These are phyloP conservation scores for Pediacus dermestoides DNA, from an alignment of 2,888 invertebrate genomes.

Conservation along the genomic window DNA sequence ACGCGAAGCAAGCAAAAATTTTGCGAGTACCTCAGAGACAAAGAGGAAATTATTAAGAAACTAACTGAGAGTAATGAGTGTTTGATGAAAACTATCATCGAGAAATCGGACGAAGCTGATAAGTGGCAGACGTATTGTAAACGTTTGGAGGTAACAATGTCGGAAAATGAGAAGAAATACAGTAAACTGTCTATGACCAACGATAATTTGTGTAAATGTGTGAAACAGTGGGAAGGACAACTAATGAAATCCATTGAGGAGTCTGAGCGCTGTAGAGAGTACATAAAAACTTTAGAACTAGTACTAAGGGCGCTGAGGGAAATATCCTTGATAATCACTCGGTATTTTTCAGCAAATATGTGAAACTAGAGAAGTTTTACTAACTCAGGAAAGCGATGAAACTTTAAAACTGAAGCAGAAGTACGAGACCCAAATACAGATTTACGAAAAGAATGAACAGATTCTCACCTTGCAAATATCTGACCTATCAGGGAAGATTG, in stretches of 20 bases:
- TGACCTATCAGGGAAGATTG: too few relatives aligned
- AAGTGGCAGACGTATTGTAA: background rate
- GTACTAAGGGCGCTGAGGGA: too few relatives aligned
- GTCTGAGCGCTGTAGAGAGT: constrained; percentile 21
- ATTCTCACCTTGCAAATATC: constrained; percentile 22
- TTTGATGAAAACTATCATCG: constrained; percentile 18
- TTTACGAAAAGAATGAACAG: constrained; percentile 19
- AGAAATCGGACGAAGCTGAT: constrained; percentile 1
- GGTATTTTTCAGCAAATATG: constrained; percentile 22
- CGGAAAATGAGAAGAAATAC: constrained; percentile 22
- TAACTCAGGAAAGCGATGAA: constrained; percentile 21
- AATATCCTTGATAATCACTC: constrained; percentile 6
- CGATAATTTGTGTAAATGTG: constrained; percentile 23
- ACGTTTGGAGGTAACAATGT: background rate
- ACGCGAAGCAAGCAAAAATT: constrained; percentile 33
- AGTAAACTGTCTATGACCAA: constrained; percentile 22
- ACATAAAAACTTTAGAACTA: constrained; percentile 21
- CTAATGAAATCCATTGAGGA: constrained; percentile 20
- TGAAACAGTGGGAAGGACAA: constrained; percentile 24
- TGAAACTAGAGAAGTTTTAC: constrained; percentile 23
- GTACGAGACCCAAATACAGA: constrained; percentile 20
- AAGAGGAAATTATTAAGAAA: constrained; percentile 27
- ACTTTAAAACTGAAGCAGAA: constrained; percentile 23
- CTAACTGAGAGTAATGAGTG: constrained; percentile 23
- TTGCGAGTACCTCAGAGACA: constrained; percentile 26